Conservation (phyloP, 2,113 vertebrate species). For the Leiothrix lutea region DNA sequence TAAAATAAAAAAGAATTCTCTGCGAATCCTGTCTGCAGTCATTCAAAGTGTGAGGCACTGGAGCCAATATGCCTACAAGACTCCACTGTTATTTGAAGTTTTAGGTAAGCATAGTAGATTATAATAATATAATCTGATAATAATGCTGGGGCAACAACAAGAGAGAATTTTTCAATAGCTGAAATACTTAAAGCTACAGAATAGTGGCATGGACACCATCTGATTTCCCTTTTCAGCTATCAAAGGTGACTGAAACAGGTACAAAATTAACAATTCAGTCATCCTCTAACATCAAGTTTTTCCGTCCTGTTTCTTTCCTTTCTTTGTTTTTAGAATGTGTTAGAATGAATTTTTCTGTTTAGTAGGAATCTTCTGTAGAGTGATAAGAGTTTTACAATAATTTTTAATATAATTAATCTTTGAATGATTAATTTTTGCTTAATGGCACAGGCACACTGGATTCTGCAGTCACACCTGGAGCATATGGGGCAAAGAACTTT, state of each 20-base stretch:
- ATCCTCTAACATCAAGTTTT: not conserved
- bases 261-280: not conserved
- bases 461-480: constrained; percentile 89
- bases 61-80: constrained; percentile 83
- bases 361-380: not conserved
- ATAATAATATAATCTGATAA: not conserved
- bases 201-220: not conserved
- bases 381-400: not conserved
- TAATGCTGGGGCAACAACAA: not conserved
- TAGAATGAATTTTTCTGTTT: not conserved
- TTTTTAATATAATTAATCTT: not conserved
- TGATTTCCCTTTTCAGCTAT: not conserved
- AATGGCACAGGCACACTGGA: constrained; percentile 83
- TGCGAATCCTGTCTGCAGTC: constrained; percentile 87
- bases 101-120: constrained; percentile 78
- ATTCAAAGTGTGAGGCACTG: constrained; percentile 92
- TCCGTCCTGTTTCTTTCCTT: not conserved
- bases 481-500: constrained; percentile 86
- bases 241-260: not conserved
- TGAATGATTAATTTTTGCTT: not conserved
- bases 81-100: constrained; percentile 86
- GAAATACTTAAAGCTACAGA: not conserved
- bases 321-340: not conserved
- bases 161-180: not conserved
- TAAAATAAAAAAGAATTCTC: constrained; percentile 74